Evolutionary conservation across 2,113 vertebrate genomes (phyloP), one percentile per base, ranked within the genome.

Genomic region (Oenanthe melanoleuca): DNA sequence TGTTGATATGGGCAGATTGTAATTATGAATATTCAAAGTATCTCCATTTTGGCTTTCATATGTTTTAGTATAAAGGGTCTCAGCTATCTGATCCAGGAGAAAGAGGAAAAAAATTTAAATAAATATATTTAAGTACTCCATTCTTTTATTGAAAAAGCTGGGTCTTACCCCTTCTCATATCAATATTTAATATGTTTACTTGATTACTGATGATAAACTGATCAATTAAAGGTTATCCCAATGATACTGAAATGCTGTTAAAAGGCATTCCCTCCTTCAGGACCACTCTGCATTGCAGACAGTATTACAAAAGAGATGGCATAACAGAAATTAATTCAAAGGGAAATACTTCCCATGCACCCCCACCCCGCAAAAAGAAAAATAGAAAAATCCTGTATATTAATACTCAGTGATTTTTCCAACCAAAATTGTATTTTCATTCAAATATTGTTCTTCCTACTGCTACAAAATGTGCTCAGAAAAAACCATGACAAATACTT

Each of bases 191-290:
- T 92, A 95, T 87, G 66, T 75, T 97, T 96, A 93, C 92, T 95
- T 97, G 72, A 93, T 96, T 96, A 96, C 92, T 42, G 47, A 94
- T 93, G 56, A 95, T 93, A 96, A 37, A 37, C 85, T 94, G 84
- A 97, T 97, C 93, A 93, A 93, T 97, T 95, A 81, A 83, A 97
- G 56, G 91, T 94, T 97, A 96, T 72, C 75, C 85, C 85, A 94
- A 83, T 96, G 89, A 95, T 93, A 96, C 14, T 92, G 80, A 95
- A 97, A 97, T 96, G 73, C 80, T 92, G 34, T 84, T 97, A 96
- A 95, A 90, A 97, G 94, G 59, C 89, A 88, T 80, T 90, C 56
- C 73, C 89, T 94, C 94, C 95, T 92, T 59, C 44, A 66, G 80
- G 82, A 86, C 9, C 45, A 57, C 61, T 95, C 90, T 93, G 64